Evolutionary conservation across 1,140 invertebrate genomes (phyloP), one percentile per base, ranked within the genome.

Genomic region (Achatina immaculata): DNA sequence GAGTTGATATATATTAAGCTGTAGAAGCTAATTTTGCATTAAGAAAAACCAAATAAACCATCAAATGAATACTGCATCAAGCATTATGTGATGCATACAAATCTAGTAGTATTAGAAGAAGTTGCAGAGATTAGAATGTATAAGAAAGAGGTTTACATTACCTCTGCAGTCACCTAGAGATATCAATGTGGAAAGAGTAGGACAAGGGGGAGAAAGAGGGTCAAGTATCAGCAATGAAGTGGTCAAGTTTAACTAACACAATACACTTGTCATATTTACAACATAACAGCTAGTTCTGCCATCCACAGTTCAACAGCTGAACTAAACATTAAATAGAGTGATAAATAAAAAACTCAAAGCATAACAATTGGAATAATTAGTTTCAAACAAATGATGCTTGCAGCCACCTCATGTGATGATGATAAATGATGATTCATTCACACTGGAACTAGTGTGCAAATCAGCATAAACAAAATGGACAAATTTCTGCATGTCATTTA

Each of bases 81-180:
- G 28, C 58, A 62, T 16, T 62, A 31, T 31, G 58, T 62, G 28
- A 62, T 62, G 21, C n/a, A 62, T 62, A 62, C 58, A 62, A 31
- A 28, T 31, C 2, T 34, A 62, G 58, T 62, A 14, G n/a, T 62
- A 62, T 62, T 62, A 62, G 58, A 62, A 62, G 58, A 31, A 62
- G 58, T 31, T 28, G 58, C 58, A 62, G 31, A 43, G 45, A 74
- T 51, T 48, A 74, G 31, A 74, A 51, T 42, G 51, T 62, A 76
- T 40, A 62, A 76, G 48, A 76, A 76, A 62, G 1, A 62, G 36
- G 34, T 58, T 3, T 76, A 76, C 74, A 40, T 76, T 76, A 76
- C 74, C 74, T 76, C 74, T n/a, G 74, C 31, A 31, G 74, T 76
- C 21, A 43, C 74, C 74, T 76, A 76, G 19, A 45, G 28, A 45